These are phyloP conservation scores for Carcharodon carcharias DNA, from an alignment of 2,797 vertebrate genomes.

Conservation along the genomic window DNA sequence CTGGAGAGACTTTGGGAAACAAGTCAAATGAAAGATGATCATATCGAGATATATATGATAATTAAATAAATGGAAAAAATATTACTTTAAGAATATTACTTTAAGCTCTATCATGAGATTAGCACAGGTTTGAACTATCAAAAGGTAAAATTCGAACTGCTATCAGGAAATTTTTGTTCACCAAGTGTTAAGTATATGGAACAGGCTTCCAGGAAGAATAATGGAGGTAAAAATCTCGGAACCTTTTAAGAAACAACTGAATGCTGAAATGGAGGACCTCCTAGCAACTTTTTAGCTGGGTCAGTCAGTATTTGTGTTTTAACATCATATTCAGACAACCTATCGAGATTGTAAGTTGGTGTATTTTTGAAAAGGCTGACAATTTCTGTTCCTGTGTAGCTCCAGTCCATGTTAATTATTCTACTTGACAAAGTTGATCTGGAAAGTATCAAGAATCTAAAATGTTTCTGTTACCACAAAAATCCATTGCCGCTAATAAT, in stretches of 20 bases:
- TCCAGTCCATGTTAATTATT: background rate
- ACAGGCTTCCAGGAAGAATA: background rate
- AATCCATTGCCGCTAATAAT: slow-evolving; percentile 23
- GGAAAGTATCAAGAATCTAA: background rate
- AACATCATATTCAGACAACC: background rate
- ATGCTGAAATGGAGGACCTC: background rate
- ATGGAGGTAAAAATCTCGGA: background rate
- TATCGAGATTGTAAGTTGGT: background rate
- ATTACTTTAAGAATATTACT: background rate
- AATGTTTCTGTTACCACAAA: background rate
- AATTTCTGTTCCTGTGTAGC: too few species aligned
- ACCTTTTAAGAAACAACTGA: background rate
- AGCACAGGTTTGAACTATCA: background rate
- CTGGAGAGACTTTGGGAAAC: background rate
- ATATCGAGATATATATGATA: background rate
- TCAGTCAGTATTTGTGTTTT: background rate
- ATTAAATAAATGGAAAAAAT: background rate
- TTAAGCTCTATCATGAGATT: background rate
- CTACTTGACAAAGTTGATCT: background rate
- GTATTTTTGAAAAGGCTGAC: background rate
- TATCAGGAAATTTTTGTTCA: background rate
- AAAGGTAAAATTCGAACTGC: background rate
- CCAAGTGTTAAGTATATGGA: background rate
- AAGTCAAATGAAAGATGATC: background rate
- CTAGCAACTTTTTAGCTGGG: background rate